These are phyloP conservation scores for Scaeva pyrastri DNA, from an alignment of 2,888 invertebrate species.

Conservation along the genomic window DNA sequence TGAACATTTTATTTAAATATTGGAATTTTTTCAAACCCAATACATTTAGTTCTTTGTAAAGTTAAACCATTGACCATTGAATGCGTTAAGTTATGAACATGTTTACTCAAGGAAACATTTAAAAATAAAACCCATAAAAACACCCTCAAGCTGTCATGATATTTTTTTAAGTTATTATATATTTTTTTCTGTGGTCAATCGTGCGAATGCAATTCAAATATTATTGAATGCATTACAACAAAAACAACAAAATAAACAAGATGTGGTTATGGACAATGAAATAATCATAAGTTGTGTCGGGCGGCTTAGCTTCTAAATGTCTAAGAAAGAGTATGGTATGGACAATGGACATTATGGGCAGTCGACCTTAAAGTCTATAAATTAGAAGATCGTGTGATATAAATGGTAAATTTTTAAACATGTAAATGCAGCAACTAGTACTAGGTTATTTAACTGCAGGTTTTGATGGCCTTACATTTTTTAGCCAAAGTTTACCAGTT, in stretches of 20 bases:
- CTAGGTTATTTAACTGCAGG: too few species aligned
- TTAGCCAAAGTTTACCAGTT: too few species aligned
- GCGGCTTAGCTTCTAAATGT: constrained; percentile 10
- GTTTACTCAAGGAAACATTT: background rate
- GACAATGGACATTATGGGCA: constrained; percentile 26
- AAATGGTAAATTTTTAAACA: too few species aligned
- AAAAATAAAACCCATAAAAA: constrained; percentile 5
- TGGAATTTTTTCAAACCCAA: background rate
- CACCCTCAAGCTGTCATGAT: constrained; percentile 66
- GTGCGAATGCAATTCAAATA: constrained; percentile 60
- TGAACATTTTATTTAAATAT: too few species aligned
- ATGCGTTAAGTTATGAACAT: constrained; percentile 19
- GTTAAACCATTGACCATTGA: background rate
- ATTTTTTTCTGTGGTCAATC: constrained; percentile 49
- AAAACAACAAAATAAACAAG: background rate
- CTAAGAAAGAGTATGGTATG: constrained; percentile 27
- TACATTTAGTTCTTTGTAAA: background rate
- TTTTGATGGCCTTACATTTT: too few species aligned
- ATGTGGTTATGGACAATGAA: constrained; percentile 50
- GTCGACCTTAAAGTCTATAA: background rate
- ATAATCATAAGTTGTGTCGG: constrained; percentile 47
- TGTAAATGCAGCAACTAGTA: too few species aligned
- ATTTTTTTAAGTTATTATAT: constrained; percentile 23
- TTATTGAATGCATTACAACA: constrained; percentile 2
- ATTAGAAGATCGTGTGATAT: too few species aligned